Evolutionary conservation across 2,113 vertebrate species (phyloP), one percentile per base, ranked within the genome.

Genomic region (Dryoscopus gambensis): DNA sequence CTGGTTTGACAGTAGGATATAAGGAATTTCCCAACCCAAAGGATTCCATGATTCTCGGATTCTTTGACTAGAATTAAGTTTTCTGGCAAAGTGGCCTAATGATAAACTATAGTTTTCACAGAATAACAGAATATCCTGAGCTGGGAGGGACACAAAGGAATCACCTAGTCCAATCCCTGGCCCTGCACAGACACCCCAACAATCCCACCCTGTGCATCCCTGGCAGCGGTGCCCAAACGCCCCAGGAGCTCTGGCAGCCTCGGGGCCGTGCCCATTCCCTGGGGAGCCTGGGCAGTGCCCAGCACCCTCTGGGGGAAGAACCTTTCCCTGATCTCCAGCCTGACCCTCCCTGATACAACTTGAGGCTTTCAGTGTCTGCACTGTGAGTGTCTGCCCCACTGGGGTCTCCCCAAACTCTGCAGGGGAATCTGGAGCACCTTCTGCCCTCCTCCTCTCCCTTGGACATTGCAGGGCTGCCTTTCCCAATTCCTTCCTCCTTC

Each of bases 141-240:
- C 1, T 9, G 35, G 35, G 0, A 49, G 18, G 15, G 35, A n/a
- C 19, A 9, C 35, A 9, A 0, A 3, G 2, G 31, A 14, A 57
- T 2, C 15, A 40, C n/a, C 42, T 14, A 59, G 35, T 12, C 23
- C 30, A 14, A 1, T 2, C 3, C 49, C 27, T 33, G 53, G 0
- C 30, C 64, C 44, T 82, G 53, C 44, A 0, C 53, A 40, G 44
- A 59, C 28, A 16, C 23, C 64, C 42, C 64, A 57, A 6, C 30
- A 69, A 11, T 7, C 44, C 64, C 64, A 22, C 6, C 42, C 64
- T 81, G 18, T 2, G 8, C n/a, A 67, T 68, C n/a, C 42, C 63
- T 49, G 42, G 8, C 2, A 49, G 18, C 3, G 0, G 1, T 59
- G 18, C 3, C 35, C 64, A 59, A 49, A 59, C 1, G 0, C 53